These are phyloP conservation scores for Tachysurus fulvidraco DNA, from an alignment of 2,113 vertebrate species.

Conservation along the genomic window DNA sequence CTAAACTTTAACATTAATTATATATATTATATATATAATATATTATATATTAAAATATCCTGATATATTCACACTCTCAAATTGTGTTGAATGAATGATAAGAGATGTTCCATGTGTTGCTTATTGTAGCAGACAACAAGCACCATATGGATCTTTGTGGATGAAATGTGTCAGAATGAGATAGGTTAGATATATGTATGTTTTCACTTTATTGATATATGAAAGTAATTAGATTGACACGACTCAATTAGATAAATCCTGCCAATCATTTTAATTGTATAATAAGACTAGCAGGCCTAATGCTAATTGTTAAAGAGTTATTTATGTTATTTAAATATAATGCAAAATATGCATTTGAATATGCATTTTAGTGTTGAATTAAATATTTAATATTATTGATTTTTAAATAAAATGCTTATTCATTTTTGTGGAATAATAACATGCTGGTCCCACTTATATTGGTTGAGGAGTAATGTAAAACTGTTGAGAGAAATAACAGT, in stretches of 20 bases:
- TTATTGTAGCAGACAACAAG: constrained; percentile 2
- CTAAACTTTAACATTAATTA: neutral
- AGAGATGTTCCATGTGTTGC: neutral
- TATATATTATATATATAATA: no score
- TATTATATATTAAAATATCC: neutral
- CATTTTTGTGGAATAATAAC: no score
- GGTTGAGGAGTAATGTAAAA: no score
- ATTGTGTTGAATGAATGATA: neutral
- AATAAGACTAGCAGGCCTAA: neutral
- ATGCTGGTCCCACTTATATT: no score
- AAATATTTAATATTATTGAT: no score
- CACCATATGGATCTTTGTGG: neutral
- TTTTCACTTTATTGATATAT: neutral
- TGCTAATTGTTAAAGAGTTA: neutral
- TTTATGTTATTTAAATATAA: no score
- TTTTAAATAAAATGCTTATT: no score
- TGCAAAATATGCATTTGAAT: no score
- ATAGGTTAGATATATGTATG: neutral
- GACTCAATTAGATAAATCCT: neutral
- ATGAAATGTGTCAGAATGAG: neutral
- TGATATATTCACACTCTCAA: neutral
- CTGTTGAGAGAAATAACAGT: neutral
- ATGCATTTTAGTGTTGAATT: neutral
- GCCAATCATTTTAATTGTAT: neutral
- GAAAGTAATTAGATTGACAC: neutral